phyloP scores from a whole-genome alignment of 2,797 vertebrate genomes.

The Lepilemur ruficaudatus region DNA sequence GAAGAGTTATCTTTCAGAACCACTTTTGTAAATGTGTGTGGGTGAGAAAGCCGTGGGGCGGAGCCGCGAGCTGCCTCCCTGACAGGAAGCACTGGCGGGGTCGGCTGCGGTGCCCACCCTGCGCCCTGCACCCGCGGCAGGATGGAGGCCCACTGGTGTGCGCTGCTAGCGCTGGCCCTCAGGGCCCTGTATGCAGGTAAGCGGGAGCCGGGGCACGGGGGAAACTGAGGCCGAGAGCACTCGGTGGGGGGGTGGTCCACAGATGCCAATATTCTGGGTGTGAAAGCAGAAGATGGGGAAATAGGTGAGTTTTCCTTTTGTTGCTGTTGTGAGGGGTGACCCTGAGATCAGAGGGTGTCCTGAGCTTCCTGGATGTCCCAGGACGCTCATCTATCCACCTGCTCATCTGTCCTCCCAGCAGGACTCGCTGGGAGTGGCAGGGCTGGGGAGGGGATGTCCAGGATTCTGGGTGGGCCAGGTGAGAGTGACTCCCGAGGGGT shows the following conservation, averaged over 20 bases:
- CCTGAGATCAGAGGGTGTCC: neutral
- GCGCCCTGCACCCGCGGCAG: too few relatives aligned
- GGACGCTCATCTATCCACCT: neutral
- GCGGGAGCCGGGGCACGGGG: neutral
- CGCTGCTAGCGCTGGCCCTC: neutral
- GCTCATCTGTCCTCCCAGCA: neutral
- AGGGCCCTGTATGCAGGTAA: neutral
- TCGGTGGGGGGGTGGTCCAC: rapidly evolving
- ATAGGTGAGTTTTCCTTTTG: neutral
- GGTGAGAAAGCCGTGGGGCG: neutral
- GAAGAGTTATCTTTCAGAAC: neutral
- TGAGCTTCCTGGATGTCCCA: neutral
- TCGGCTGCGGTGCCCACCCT: neutral
- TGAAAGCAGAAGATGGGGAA: neutral
- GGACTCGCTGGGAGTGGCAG: neutral
- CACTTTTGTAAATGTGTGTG: neutral
- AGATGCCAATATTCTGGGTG: rapidly evolving
- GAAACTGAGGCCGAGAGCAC: neutral
- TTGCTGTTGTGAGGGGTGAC: neutral
- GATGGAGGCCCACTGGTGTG: neutral
- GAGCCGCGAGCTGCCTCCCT: neutral
- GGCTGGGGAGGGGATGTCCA: neutral
- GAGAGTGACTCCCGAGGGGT: neutral
- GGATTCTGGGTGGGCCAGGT: neutral
- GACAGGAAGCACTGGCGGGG: neutral